Percentiles rank a stretch among this genome's conserved stretches.
These are phyloP conservation scores for Fulica atra DNA, from an alignment of 2,113 vertebrate genomes.

Conservation along the genomic window DNA sequence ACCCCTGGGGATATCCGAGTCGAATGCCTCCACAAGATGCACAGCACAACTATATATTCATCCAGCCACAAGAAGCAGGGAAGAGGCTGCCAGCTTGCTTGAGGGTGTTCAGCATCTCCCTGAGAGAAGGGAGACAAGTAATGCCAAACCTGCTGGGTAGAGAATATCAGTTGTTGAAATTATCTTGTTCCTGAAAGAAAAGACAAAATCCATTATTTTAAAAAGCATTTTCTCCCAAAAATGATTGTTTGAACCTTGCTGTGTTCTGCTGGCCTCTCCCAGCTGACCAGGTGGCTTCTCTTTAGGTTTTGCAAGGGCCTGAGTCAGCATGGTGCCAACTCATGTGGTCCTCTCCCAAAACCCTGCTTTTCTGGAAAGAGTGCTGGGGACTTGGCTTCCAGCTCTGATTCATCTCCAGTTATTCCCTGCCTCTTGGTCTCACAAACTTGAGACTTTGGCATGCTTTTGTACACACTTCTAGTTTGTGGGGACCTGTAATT, in stretches of 20 bases:
- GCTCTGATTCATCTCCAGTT: neutral
- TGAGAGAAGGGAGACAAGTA: neutral
- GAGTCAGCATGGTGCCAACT: neutral
- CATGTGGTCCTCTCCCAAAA: neutral
- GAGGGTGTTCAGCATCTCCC: neutral
- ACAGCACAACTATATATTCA: neutral
- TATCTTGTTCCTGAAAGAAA: neutral
- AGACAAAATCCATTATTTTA: neutral
- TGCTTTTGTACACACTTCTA: neutral
- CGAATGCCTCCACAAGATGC: neutral
- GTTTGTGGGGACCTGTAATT: neutral
- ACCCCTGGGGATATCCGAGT: accelerated
- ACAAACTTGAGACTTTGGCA: slow-evolving; percentile 4
- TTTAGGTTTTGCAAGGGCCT: neutral
- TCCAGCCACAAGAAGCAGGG: neutral
- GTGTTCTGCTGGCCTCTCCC: neutral
- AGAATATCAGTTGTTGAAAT: neutral
- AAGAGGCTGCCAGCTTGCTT: neutral
- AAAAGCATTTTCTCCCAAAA: neutral
- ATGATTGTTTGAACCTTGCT: neutral
- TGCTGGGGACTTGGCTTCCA: slow-evolving; percentile 2
- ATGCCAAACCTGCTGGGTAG: neutral
- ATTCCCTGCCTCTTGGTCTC: neutral
- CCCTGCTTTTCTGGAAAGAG: neutral
- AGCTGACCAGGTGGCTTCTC: neutral